Evolutionary conservation across 2,888 invertebrate genomes (phyloP).

Genomic region (Coleophora flavipennella): DNA sequence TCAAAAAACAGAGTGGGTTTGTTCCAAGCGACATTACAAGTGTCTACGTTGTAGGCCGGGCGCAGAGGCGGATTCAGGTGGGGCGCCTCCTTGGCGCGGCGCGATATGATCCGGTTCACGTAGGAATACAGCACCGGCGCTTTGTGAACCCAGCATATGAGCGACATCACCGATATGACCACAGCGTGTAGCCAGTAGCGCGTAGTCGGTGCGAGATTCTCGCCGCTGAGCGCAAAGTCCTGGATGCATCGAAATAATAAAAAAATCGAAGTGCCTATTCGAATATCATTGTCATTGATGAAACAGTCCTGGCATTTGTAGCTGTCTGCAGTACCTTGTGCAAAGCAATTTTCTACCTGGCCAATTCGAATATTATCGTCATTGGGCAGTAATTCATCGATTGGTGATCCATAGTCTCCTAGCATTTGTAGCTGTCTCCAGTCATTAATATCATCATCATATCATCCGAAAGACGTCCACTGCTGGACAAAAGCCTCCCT

Average conservation of each 20-base stretch:
- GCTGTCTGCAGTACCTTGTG: too few relatives aligned
- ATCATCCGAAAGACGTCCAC: too few relatives aligned
- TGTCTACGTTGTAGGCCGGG: conserved; percentile 62
- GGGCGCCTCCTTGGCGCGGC: conserved; percentile 74
- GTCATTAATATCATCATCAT: too few relatives aligned
- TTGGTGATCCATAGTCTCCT: too few relatives aligned
- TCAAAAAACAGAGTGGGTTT: conserved; percentile 76
- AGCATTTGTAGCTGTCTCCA: too few relatives aligned
- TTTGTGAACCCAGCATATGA: conserved; percentile 75
- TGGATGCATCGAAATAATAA: conserved; percentile 31
- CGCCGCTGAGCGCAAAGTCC: conserved; percentile 56
- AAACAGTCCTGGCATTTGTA: too few relatives aligned
- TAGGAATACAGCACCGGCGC: conserved; percentile 72
- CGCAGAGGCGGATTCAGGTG: conserved; percentile 76
- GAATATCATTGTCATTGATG: too few relatives aligned
- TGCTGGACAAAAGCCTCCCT: too few relatives aligned
- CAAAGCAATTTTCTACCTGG: too few relatives aligned
- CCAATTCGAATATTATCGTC: too few relatives aligned
- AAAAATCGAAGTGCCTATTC: too few relatives aligned
- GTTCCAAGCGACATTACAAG: conserved; percentile 72
- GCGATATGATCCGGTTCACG: conserved; percentile 68
- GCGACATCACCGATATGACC: conserved; percentile 72
- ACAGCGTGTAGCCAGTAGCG: conserved; percentile 73
- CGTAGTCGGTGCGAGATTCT: conserved; percentile 33
- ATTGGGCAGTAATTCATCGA: too few relatives aligned